Conservation (phyloP, 2,888 invertebrate species). For the Dione vanillae region DNA sequence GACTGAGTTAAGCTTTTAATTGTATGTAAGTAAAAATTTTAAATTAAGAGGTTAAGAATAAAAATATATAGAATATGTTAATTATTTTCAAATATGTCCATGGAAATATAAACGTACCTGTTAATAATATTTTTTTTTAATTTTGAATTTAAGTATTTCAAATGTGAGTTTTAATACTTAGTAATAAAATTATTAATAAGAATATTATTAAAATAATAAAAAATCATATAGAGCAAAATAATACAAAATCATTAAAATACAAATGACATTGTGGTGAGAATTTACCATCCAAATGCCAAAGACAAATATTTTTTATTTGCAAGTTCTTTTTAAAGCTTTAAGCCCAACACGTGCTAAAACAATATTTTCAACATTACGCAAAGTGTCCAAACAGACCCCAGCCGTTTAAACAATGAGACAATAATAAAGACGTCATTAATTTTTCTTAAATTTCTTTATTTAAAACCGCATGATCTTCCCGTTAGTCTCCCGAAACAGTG, state of each 20-base stretch:
- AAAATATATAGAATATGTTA: background rate
- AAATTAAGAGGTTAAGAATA: background rate
- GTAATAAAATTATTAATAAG: too few relatives aligned
- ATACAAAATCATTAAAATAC: too few relatives aligned
- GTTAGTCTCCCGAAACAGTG: slow-evolving; percentile 78
- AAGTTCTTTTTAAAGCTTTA: slow-evolving; percentile 10
- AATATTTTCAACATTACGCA: slow-evolving; percentile 74
- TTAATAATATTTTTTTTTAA: too few relatives aligned
- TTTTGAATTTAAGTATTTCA: too few relatives aligned
- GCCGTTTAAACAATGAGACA: slow-evolving; percentile 73
- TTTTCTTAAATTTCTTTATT: slow-evolving; percentile 68
- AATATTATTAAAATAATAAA: too few relatives aligned
- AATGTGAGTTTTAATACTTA: too few relatives aligned
- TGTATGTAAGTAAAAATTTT: background rate
- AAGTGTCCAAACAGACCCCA: slow-evolving; percentile 77
- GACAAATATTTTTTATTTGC: slow-evolving; percentile 13
- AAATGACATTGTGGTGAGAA: background rate
- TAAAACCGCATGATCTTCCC: slow-evolving; percentile 73
- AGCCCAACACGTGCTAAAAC: slow-evolving; percentile 37
- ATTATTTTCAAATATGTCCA: too few relatives aligned
- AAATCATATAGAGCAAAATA: too few relatives aligned
- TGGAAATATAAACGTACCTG: too few relatives aligned
- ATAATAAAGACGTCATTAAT: slow-evolving; percentile 81
- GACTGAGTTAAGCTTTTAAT: background rate
- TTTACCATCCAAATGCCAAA: background rate